Conservation (phyloP, 1,140 invertebrate species). For the Psix sp. region DNA sequence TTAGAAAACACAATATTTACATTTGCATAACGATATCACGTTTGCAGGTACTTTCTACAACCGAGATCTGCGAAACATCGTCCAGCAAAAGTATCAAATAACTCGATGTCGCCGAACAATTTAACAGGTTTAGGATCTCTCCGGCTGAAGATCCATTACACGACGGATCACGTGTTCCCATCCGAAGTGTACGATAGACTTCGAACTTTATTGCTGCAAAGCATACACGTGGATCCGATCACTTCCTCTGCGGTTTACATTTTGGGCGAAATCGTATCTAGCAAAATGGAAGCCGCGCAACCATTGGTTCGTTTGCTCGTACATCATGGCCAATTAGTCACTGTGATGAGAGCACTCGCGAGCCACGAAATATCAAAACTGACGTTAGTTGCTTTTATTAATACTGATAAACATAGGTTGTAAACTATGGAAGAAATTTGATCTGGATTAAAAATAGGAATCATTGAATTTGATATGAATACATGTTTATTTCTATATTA, state of each 20-base stretch:
- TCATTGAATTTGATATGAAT: no score
- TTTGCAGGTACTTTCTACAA: conserved; percentile 88
- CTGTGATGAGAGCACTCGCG: conserved; percentile 87
- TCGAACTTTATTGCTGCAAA: conserved; percentile 85
- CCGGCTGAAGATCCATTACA: conserved; percentile 90
- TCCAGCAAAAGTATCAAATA: conserved; percentile 80
- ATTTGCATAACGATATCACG: neutral
- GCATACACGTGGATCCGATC: conserved; percentile 86
- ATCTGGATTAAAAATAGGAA: no score
- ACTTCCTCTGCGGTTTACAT: conserved; percentile 91
- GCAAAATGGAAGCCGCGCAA: conserved; percentile 91
- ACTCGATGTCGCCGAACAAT: conserved; percentile 83
- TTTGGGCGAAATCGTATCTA: conserved; percentile 89
- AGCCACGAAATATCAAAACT: conserved; percentile 91
- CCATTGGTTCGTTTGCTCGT: conserved; percentile 90
- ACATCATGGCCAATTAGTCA: conserved; percentile 89
- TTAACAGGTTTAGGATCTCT: conserved; percentile 86
- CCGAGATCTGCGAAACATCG: conserved; percentile 82
- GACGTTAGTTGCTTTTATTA: conserved; percentile 82
- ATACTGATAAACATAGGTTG: no score
- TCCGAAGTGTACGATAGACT: conserved; percentile 87
- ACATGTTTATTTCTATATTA: no score
- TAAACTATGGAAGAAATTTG: no score
- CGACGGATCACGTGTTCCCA: conserved; percentile 91
- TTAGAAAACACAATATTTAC: neutral